Conservation (phyloP, 1,140 invertebrate species). For the Maconellicoccus hirsutus region DNA sequence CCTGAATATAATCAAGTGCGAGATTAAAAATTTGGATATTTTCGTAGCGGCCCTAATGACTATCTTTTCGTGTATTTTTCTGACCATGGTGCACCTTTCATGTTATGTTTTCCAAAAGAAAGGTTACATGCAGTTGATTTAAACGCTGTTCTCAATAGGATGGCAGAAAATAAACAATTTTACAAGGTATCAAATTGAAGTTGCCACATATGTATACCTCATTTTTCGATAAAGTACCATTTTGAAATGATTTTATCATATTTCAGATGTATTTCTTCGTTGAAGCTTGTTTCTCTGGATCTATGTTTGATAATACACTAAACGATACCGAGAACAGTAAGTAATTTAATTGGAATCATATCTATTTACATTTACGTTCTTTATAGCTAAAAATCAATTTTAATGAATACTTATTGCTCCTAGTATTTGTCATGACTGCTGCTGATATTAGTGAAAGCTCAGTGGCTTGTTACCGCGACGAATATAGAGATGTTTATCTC, state of each 20-base stretch:
- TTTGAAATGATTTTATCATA: too few relatives aligned
- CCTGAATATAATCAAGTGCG: too few relatives aligned
- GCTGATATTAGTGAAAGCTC: conserved; percentile 47
- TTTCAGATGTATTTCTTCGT: conserved; percentile 47
- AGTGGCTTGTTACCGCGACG: conserved; percentile 48
- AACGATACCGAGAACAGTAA: conserved; percentile 43
- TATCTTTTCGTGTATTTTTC: conserved; percentile 51
- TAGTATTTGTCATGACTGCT: conserved; percentile 54
- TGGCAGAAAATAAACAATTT: conserved; percentile 33
- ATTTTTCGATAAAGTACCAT: too few relatives aligned
- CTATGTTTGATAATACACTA: conserved; percentile 50
- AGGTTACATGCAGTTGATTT: conserved; percentile 31
- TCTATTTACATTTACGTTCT: too few relatives aligned
- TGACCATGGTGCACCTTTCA: conserved; percentile 49
- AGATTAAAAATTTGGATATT: not conserved
- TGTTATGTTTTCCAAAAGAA: conserved; percentile 43
- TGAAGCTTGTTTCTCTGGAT: conserved; percentile 54
- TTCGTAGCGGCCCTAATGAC: conserved; percentile 43
- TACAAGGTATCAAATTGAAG: too few relatives aligned
- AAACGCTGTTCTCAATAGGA: conserved; percentile 36
- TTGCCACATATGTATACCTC: too few relatives aligned
- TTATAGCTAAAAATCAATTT: too few relatives aligned
- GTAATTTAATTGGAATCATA: conserved; percentile 23
- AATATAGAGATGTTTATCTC: conserved; percentile 40
- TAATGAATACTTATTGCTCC: too few relatives aligned